Evolutionary conservation across 1,140 invertebrate genomes (phyloP).

Genomic region (Tenebrio molitor): DNA sequence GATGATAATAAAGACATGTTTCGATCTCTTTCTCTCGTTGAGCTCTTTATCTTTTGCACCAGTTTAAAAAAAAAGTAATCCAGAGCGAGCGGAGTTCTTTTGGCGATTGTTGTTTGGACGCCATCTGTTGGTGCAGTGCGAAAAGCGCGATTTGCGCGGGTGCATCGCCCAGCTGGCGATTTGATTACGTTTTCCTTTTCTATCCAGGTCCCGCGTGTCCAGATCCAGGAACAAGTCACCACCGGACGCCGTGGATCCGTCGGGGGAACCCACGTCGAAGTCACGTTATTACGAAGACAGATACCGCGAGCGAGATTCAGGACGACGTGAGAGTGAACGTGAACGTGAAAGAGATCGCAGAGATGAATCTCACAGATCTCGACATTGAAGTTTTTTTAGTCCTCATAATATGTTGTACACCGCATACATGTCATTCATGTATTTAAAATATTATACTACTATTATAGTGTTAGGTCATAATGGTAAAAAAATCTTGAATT

Average conservation of each 20-base stretch:
- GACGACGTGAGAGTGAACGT: slow-evolving; percentile 74
- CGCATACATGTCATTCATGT: slow-evolving; percentile 39
- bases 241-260: slow-evolving; percentile 70
- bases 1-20: too few species aligned
- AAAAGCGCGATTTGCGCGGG: too few species aligned
- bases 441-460: slow-evolving; percentile 38
- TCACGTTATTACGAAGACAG: slow-evolving; percentile 85
- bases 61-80: too few species aligned
- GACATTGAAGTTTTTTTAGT: slow-evolving; percentile 71
- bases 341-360: slow-evolving; percentile 78
- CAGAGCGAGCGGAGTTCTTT: too few species aligned
- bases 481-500: slow-evolving; percentile 36
- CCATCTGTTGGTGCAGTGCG: too few species aligned
- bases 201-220: slow-evolving; percentile 65
- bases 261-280: slow-evolving; percentile 70
- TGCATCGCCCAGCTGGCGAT: too few species aligned
- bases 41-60: too few species aligned
- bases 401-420: slow-evolving; percentile 35
- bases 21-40: too few species aligned
- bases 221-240: slow-evolving; percentile 71
- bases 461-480: slow-evolving; percentile 18
- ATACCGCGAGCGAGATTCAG: slow-evolving; percentile 78
- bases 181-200: too few species aligned
- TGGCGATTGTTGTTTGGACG: too few species aligned
- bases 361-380: slow-evolving; percentile 79